Percentiles rank a stretch among this genome's conserved stretches.
phyloP scores from a whole-genome alignment of 2,888 invertebrate genomes.

The Tenthredo scrophulariae region DNA sequence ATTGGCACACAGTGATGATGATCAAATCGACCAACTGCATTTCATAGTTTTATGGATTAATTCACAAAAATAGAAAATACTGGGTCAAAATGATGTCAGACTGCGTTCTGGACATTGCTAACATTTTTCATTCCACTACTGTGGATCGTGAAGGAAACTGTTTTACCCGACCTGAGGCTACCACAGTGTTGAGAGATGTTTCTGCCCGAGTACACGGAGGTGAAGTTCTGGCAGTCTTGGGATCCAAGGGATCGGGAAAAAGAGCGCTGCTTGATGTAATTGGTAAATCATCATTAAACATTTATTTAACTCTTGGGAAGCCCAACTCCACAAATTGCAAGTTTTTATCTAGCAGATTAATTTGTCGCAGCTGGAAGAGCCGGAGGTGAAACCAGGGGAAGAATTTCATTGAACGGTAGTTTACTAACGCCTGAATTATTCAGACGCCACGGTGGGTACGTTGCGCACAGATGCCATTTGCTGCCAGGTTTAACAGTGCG shows the following conservation, averaged over 20 bases:
- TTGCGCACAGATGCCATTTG: constrained; percentile 91
- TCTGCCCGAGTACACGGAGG: constrained; percentile 94
- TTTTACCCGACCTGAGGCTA: constrained; percentile 71
- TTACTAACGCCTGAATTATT: constrained; percentile 90
- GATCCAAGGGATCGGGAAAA: constrained; percentile 98
- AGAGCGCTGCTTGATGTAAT: constrained; percentile 96
- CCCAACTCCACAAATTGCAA: background rate
- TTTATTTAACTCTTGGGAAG: background rate
- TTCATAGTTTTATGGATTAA: background rate
- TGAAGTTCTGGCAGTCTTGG: constrained; percentile 95
- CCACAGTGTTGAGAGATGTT: constrained; percentile 93
- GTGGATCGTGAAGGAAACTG: constrained; percentile 72
- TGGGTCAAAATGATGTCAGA: constrained; percentile 86
- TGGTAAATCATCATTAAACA: constrained; percentile 63
- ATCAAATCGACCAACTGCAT: background rate
- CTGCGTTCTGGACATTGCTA: constrained; percentile 92
- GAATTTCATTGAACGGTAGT: constrained; percentile 93
- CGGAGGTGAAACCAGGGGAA: constrained; percentile 91
- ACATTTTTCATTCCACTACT: constrained; percentile 87
- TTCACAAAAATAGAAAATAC: background rate
- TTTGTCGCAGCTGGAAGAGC: constrained; percentile 83
- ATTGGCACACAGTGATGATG: background rate
- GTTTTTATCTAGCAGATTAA: constrained; percentile 67
- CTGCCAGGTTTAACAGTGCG: constrained; percentile 93
- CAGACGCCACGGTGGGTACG: constrained; percentile 92